Base-by-base conservation (phyloP, 1,140 invertebrate species). In the Maconellicoccus hirsutus region DNA sequence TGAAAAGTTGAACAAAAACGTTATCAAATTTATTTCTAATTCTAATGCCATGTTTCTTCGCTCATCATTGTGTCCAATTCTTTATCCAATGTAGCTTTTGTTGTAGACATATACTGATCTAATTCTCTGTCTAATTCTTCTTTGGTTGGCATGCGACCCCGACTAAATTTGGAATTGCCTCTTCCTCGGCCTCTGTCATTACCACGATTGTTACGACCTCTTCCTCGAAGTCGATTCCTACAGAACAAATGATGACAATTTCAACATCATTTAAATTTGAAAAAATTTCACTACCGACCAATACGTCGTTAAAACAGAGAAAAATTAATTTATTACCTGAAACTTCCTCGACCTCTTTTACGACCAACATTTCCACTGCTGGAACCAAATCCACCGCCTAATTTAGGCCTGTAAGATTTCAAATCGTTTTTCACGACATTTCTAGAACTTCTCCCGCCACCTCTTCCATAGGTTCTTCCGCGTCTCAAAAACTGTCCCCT, bases 91-190 rank as follows among this genome's bases (percentile, higher is more conserved):
- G 80, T 79, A 1, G 80, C 77, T 72, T 82, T 82, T 0, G 83
- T 82, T 72, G 80, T 81, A 0, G 84, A 80, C 85, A 86, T 86
- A 78, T 86, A 86, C 66, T 82, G 80, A 72, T 86, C 85, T 19
- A 86, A 75, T 71, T 86, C 82, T 22, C 79, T 79, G 73, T 86
- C 85, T 25, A 86, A 75, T 73, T 85, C 81, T 74, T 85, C 83
- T 72, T 80, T 82, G 0, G 81, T 81, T 1, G 78, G 79, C n/a
- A 78, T 73, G 8, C 25, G 23, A 52, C 42, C n/a, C 8, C 16
- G 23, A 21, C 26, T 19, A 38, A 38, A 38, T 25, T 22, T 21
- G 10, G 8, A 27, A 21, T 70, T 66, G 1, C 29, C 29, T 70
- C 71, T 23, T 2, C 71, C 69, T 70, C 71, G 25, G 21, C 61